phyloP scores from a whole-genome alignment of 1,140 invertebrate genomes.

The Lanistes nyassanus region DNA sequence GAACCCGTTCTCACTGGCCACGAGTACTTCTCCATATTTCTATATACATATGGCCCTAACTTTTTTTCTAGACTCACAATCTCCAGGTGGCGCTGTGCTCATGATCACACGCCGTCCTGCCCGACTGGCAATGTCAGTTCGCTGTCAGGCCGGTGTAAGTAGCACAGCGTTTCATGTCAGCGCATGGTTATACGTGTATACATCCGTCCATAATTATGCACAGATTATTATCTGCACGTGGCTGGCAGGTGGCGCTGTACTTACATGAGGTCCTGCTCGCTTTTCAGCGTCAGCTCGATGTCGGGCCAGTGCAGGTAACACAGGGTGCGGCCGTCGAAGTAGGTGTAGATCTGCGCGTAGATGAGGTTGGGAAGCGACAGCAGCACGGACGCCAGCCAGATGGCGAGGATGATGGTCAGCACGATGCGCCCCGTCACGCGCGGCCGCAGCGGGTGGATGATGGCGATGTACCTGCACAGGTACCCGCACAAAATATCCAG shows the following conservation, averaged over 20 bases:
- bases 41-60: too few species aligned
- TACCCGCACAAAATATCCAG: neutral
- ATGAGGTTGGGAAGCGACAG: constrained; percentile 84
- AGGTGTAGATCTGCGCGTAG: constrained; percentile 80
- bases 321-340: constrained; percentile 70
- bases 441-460: constrained; percentile 87
- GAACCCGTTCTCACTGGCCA: too few species aligned
- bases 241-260: constrained; percentile 12
- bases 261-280: constrained; percentile 48
- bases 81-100: too few species aligned
- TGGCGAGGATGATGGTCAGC: constrained; percentile 78
- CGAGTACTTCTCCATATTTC: too few species aligned
- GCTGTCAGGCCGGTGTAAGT: too few species aligned
- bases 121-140: too few species aligned
- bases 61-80: too few species aligned
- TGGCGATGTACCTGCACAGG: constrained; percentile 85
- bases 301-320: constrained; percentile 87
- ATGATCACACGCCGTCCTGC: too few species aligned
- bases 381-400: constrained; percentile 83
- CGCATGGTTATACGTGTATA: neutral
- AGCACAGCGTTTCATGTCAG: too few species aligned
- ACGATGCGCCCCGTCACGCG: constrained; percentile 84
- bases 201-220: neutral
- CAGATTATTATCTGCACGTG: neutral
- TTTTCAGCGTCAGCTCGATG: constrained; percentile 52